Percentiles rank a stretch among this genome's conserved stretches.
Conservation (phyloP, 2,888 invertebrate species). For the Laspeyria flexula region DNA sequence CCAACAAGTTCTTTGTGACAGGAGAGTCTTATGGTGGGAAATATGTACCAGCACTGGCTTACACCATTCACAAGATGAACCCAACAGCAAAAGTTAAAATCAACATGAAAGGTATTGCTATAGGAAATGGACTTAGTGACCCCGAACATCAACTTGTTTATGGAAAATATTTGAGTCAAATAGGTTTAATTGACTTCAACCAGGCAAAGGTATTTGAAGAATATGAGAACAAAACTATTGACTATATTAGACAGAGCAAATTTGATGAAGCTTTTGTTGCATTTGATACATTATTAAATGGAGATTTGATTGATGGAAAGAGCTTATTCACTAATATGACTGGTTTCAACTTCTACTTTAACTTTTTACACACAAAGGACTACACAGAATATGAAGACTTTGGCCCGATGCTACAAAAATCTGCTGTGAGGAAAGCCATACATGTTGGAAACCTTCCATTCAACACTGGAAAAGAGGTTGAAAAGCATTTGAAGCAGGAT, state of each 20-base stretch:
- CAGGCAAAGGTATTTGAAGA: slow-evolving; percentile 86
- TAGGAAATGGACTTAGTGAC: slow-evolving; percentile 93
- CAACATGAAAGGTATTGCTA: slow-evolving; percentile 89
- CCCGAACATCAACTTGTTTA: slow-evolving; percentile 92
- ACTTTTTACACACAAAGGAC: slow-evolving; percentile 88
- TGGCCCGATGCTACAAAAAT: slow-evolving; percentile 87
- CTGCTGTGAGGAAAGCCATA: slow-evolving; percentile 89
- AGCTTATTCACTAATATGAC: slow-evolving; percentile 91
- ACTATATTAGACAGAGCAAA: slow-evolving; percentile 87
- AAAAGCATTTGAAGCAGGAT: slow-evolving; percentile 90
- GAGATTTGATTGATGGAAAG: slow-evolving; percentile 85
- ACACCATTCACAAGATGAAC: slow-evolving; percentile 89
- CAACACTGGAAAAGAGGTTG: slow-evolving; percentile 88
- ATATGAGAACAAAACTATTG: slow-evolving; percentile 85
- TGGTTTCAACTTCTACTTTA: slow-evolving; percentile 91
- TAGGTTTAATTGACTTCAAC: slow-evolving; percentile 89
- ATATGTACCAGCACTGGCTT: slow-evolving; percentile 91
- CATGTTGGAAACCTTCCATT: slow-evolving; percentile 94
- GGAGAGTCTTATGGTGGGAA: slow-evolving; percentile 96
- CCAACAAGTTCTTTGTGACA: slow-evolving; percentile 93
- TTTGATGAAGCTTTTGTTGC: slow-evolving; percentile 90
- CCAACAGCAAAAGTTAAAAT: slow-evolving; percentile 88
- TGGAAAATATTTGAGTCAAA: slow-evolving; percentile 92
- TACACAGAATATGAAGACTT: slow-evolving; percentile 82
- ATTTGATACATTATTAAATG: slow-evolving; percentile 90